phyloP scores from a whole-genome alignment of 2,888 invertebrate species.

The Willowsia nigromaculata region DNA sequence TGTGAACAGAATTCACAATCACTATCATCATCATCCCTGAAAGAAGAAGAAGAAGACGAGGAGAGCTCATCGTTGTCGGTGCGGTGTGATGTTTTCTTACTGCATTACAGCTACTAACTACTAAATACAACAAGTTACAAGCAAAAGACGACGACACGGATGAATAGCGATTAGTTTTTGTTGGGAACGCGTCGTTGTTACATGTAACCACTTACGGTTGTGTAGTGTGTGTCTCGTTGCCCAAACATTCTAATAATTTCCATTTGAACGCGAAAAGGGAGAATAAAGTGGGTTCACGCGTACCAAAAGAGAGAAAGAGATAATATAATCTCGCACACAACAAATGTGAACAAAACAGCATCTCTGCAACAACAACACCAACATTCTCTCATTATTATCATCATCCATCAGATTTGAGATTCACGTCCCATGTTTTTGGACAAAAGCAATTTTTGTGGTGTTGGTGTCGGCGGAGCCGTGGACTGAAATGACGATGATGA shows the following conservation, averaged over 20 bases:
- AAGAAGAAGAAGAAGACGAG: not conserved
- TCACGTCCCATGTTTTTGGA: conserved; percentile 53
- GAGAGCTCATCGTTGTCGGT: not conserved
- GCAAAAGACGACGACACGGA: conserved; percentile 29
- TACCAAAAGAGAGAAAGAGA: not conserved
- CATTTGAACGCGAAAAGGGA: conserved; percentile 1
- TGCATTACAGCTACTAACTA: conserved; percentile 7
- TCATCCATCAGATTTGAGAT: conserved; percentile 27
- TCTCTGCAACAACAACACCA: conserved; percentile 33
- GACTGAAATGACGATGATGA: conserved; percentile 39
- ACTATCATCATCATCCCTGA: not conserved
- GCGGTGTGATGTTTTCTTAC: not conserved
- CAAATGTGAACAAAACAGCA: conserved; percentile 23
- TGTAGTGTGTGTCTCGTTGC: not conserved
- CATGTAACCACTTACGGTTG: not conserved
- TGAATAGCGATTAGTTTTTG: conserved; percentile 38
- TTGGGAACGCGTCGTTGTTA: not conserved
- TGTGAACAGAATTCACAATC: conserved; percentile 35
- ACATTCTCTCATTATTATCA: not conserved
- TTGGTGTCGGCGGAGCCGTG: conserved; percentile 5
- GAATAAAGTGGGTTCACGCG: conserved; percentile 22
- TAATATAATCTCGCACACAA: not conserved
- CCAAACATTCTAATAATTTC: conserved; percentile 13
- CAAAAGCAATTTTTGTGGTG: conserved; percentile 57
- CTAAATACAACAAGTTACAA: conserved; percentile 20